A percentile compares a stretch with the other conserved stretches of the same genome.
These are phyloP conservation scores for Sebastiscus albofasciatus DNA, from an alignment of 2,797 vertebrate genomes.

Conservation along the genomic window DNA sequence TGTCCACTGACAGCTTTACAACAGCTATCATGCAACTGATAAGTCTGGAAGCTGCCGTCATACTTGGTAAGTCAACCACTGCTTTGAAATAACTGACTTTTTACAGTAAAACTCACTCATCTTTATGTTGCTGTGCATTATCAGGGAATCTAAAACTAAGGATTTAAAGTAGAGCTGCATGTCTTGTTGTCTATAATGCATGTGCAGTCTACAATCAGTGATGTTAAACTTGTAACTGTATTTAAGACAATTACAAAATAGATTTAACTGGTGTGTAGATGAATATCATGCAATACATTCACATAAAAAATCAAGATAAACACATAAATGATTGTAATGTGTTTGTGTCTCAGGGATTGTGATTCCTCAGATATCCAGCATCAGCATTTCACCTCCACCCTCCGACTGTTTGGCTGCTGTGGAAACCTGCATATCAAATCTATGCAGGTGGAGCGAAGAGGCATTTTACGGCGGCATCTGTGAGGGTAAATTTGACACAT, in stretches of 20 bases:
- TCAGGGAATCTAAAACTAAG: background rate
- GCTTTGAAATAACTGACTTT: background rate
- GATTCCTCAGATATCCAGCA: conserved; percentile 65
- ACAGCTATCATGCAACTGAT: conserved; percentile 47
- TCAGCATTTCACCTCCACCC: conserved; percentile 54
- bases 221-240: background rate
- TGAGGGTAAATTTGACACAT: conserved; percentile 72
- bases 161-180: background rate
- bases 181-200: background rate
- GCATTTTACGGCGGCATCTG: conserved; percentile 75
- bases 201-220: background rate
- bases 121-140: background rate
- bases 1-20: conserved; percentile 44
- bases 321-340: background rate
- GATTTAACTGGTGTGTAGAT: background rate
- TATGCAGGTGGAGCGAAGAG: conserved; percentile 77
- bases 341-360: conserved; percentile 82
- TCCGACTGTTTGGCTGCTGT: conserved; percentile 74
- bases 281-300: background rate
- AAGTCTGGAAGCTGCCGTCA: conserved; percentile 42
- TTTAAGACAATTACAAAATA: background rate
- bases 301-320: background rate
- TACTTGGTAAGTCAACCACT: conserved; percentile 72
- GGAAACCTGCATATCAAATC: conserved; percentile 79
- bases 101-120: background rate